These are phyloP conservation scores for Varecia variegata DNA, from an alignment of 2,797 vertebrate species.

Conservation along the genomic window DNA sequence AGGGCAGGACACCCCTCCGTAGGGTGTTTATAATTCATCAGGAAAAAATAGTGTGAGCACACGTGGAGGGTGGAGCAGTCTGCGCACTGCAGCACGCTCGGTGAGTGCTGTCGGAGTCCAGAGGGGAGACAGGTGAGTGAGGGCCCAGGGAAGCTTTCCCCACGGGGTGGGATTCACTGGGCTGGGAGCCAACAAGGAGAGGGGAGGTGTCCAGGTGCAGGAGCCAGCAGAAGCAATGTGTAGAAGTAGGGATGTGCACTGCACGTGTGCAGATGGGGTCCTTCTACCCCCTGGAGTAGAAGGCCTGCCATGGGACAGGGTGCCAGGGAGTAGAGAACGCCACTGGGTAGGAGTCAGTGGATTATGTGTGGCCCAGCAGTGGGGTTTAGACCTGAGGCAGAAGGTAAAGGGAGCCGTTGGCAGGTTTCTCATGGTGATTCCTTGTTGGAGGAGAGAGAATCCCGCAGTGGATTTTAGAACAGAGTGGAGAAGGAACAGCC, in stretches of 20 bases:
- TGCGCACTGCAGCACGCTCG: no score
- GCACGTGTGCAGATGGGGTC: neutral
- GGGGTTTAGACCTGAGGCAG: neutral
- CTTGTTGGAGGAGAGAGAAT: neutral
- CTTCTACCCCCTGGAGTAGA: neutral
- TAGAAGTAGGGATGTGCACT: neutral
- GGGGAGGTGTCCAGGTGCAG: neutral
- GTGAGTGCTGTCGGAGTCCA: neutral
- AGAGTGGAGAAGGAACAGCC: neutral
- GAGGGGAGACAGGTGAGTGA: neutral
- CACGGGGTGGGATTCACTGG: neutral
- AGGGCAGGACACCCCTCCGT: neutral
- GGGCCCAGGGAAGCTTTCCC: neutral
- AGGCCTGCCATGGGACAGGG: neutral
- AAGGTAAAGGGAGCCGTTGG: neutral
- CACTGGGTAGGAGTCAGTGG: no score
- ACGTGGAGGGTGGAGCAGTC: neutral
- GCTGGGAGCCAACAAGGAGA: neutral
- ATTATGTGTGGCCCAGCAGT: accelerated
- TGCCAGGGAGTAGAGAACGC: neutral
- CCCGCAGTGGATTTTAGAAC: neutral
- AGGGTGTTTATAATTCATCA: neutral
- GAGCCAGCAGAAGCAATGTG: neutral
- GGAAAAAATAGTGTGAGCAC: neutral
- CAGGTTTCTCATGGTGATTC: neutral